Base-by-base conservation (phyloP, 2,888 invertebrate genomes). In the Atethmia centrago region DNA sequence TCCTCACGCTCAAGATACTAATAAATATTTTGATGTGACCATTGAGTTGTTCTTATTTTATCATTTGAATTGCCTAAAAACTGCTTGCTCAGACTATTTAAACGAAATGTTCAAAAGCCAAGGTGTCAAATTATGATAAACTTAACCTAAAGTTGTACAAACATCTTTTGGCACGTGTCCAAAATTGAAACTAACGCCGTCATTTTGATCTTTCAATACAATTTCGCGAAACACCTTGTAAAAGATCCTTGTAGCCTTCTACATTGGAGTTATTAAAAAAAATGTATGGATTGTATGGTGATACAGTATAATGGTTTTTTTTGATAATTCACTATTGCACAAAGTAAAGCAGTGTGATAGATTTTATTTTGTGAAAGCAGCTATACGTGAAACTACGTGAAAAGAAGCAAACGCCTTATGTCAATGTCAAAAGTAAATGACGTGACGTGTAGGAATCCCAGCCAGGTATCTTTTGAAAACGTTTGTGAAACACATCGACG, bases 391-490 rank as follows among this genome's bases (percentile, higher is more conserved):
- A 36, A 49, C 14, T 0, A 1, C 21, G 1, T 77, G 56, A 67
- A 89, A 85, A 83, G 67, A 85, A 86, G 88, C 74, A 9, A 28
- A 65, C 64, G 53, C 25, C 53, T 25, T 53, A 53, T 25, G 86
- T 82, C 80, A 87, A 83, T 71, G 90, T 90, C 91, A 90, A 88
- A 77, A 80, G 66, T 69, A 76, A 88, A 79, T 83, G 88, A 87
- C 83, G 90, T 92, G 92, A 92, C 92, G 93, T 93, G 92, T 93
- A 89, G 87, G 73, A 88, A 85, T 88, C 81, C 70, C 71, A 82
- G 80, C 68, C 74, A 80, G 68, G 67, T 74, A 79, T 86, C 79
- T 88, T 90, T 92, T 90, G 89, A 92, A 92, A 92, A 90, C 90
- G 91, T 89, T 90, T 86, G 88, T 87, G 81, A 88, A 88, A 88